These are phyloP conservation scores for Pheucticus melanocephalus DNA, from an alignment of 2,113 vertebrate species.

Conservation along the genomic window DNA sequence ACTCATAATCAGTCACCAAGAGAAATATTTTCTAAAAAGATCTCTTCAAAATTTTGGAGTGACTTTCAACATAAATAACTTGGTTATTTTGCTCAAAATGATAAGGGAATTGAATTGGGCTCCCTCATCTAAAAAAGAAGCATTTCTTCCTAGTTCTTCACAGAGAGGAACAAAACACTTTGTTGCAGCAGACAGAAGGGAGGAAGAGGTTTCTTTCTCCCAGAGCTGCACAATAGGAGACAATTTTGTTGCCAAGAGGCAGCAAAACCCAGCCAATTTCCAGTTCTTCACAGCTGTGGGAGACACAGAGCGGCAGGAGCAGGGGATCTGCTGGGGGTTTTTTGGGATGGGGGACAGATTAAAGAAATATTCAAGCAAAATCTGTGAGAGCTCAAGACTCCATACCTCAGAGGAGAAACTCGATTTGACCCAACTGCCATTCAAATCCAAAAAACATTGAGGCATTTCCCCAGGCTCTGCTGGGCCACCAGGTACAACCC, in stretches of 20 bases:
- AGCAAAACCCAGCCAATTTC: not conserved
- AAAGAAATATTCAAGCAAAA: not conserved
- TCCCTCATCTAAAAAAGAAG: not conserved
- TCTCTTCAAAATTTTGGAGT: not conserved
- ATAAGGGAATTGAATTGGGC: not conserved
- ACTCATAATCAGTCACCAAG: not conserved
- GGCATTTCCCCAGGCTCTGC: not conserved
- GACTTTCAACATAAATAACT: not conserved
- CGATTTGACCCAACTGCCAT: fast-evolving
- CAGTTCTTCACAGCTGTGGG: not conserved
- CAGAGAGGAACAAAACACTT: not conserved
- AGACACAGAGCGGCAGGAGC: not conserved
- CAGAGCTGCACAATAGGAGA: not conserved
- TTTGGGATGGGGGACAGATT: not conserved
- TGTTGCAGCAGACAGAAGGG: not conserved
- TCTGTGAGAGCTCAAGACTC: not conserved
- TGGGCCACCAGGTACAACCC: not conserved
- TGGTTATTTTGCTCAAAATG: not conserved
- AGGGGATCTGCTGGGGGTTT: not conserved
- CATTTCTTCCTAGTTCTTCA: not conserved
- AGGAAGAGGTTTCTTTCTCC: not conserved
- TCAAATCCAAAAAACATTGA: no score
- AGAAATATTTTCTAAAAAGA: not conserved
- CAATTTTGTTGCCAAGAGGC: not conserved
- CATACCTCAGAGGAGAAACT: not conserved